A percentile compares a stretch with the other conserved stretches of the same genome.
phyloP scores from a whole-genome alignment of 2,797 vertebrate species.

The Phataginus tricuspis region DNA sequence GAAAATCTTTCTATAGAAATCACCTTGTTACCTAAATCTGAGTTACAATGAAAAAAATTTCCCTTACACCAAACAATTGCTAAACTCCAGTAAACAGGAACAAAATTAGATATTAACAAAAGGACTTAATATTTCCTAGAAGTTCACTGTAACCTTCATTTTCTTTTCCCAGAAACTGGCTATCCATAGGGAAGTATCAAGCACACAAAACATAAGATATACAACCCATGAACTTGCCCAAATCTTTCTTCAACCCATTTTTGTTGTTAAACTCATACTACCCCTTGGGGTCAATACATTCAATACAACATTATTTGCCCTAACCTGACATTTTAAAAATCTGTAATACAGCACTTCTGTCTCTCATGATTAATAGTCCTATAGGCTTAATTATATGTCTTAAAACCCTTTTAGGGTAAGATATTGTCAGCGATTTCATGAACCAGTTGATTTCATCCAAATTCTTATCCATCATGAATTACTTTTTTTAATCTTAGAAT shows the following conservation, averaged over 20 bases:
- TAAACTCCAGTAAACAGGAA: background rate
- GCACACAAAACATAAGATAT: background rate
- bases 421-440: constrained; percentile 33
- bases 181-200: background rate
- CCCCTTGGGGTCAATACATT: background rate
- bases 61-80: constrained; percentile 11
- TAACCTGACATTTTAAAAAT: constrained; percentile 2
- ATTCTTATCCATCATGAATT: background rate
- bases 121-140: background rate
- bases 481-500: constrained; percentile 19
- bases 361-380: background rate
- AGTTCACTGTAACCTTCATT: background rate
- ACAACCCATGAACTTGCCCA: background rate
- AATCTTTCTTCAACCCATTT: background rate
- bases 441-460: background rate
- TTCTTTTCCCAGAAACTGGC: constrained; percentile 34
- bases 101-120: constrained; percentile 35
- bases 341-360: background rate
- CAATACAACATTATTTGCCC: background rate
- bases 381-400: constrained; percentile 16
- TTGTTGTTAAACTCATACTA: background rate
- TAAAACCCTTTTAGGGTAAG: constrained; percentile 34
- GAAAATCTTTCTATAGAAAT: constrained; percentile 36
- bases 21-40: background rate
- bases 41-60: background rate